Conservation (phyloP, 64 coral and sea anemone species). For the Hydrozoanthus tunicans region DNA sequence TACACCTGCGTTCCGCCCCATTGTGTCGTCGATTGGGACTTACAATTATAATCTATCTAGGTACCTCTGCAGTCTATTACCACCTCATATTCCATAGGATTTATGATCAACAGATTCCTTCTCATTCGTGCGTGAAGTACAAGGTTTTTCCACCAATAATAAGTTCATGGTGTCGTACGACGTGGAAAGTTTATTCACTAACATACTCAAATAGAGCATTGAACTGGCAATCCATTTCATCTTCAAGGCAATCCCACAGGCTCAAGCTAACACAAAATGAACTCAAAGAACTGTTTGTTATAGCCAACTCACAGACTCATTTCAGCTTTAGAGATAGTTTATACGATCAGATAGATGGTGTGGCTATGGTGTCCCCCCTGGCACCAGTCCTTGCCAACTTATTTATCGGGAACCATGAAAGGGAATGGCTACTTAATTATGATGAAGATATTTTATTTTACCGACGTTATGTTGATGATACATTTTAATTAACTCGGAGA, state of each 20-base stretch:
- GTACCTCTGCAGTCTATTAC: neutral
- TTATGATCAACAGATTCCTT: neutral
- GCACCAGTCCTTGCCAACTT: constrained; percentile 28
- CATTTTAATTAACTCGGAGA: neutral
- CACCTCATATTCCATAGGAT: neutral
- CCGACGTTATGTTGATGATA: neutral
- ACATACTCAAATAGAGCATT: constrained; percentile 28
- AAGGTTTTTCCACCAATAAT: neutral
- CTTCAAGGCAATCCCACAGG: constrained; percentile 1
- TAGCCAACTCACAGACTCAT: neutral
- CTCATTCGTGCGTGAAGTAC: neutral
- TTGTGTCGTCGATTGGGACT: neutral
- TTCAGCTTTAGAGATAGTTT: too few species aligned
- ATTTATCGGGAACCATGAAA: constrained; percentile 25
- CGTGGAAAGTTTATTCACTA: constrained; percentile 1
- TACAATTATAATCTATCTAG: neutral
- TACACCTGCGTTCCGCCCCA: neutral
- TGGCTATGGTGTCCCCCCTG: constrained; percentile 12
- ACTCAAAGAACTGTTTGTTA: constrained; percentile 21
- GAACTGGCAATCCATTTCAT: constrained; percentile 30
- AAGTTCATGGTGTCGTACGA: constrained; percentile 32
- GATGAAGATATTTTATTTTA: neutral
- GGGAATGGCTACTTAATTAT: constrained; percentile 2
- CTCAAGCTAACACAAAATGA: constrained; percentile 16
- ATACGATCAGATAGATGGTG: neutral